Conservation (phyloP, 2,888 invertebrate genomes). For the Cryptophagus acutangulus region DNA sequence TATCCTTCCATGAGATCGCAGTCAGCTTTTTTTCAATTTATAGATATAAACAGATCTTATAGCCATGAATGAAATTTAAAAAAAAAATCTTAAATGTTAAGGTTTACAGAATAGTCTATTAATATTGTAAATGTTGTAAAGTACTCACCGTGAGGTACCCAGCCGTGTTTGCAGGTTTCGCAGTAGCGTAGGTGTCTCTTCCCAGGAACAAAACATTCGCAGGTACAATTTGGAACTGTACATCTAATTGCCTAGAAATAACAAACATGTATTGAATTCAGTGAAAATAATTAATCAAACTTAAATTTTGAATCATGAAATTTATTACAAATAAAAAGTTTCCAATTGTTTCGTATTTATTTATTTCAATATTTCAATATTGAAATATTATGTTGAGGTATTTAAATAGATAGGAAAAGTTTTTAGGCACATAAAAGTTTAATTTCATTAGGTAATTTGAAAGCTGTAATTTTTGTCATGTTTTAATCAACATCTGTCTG, state of each 20-base stretch:
- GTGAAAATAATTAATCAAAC: too few species aligned
- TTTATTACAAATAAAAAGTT: too few species aligned
- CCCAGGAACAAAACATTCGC: conserved; percentile 66
- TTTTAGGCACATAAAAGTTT: conserved; percentile 36
- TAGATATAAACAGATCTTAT: too few species aligned
- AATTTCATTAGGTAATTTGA: conserved; percentile 38
- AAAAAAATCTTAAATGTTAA: too few species aligned
- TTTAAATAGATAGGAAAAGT: not conserved
- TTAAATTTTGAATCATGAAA: too few species aligned
- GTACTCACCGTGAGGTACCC: conserved; percentile 70
- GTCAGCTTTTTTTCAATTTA: too few species aligned
- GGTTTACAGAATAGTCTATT: conserved; percentile 4
- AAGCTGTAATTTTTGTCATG: conserved; percentile 41
- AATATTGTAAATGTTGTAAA: conserved; percentile 7
- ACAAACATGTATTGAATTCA: conserved; percentile 23
- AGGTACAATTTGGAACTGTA: conserved; percentile 60
- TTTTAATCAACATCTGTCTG: conserved; percentile 43
- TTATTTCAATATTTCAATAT: too few species aligned
- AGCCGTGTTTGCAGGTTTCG: conserved; percentile 67
- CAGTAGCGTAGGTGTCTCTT: conserved; percentile 63
- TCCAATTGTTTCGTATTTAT: too few species aligned
- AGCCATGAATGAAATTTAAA: too few species aligned
- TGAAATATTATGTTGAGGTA: too few species aligned
- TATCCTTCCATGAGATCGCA: too few species aligned
- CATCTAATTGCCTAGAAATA: conserved; percentile 61